These are phyloP conservation scores for Hirtodrosophila alboralis DNA, from an alignment of 2,888 invertebrate genomes.

Conservation along the genomic window DNA sequence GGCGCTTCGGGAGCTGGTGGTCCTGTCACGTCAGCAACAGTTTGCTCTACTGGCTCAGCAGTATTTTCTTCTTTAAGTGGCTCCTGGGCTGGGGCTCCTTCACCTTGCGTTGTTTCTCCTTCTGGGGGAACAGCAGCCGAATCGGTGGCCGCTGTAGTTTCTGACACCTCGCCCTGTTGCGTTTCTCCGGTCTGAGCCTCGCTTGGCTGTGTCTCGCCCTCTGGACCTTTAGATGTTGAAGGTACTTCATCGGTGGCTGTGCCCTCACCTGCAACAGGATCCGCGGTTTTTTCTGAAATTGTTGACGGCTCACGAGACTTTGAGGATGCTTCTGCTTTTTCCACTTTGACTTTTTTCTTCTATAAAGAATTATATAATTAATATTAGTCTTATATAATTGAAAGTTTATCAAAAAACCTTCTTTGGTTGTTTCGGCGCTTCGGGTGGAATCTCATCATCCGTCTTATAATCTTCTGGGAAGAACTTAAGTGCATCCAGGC, in stretches of 20 bases:
- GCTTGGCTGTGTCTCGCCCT: constrained; percentile 1
- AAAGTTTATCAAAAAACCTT: constrained; percentile 57
- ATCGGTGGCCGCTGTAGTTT: constrained; percentile 1
- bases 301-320: background rate
- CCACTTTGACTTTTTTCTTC: constrained; percentile 15
- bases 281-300: constrained; percentile 1
- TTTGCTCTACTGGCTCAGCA: constrained; percentile 8
- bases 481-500: constrained; percentile 87
- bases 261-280: constrained; percentile 10
- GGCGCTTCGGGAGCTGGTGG: constrained; percentile 14
- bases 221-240: background rate
- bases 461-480: constrained; percentile 87
- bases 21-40: constrained; percentile 3
- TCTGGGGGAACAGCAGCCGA: constrained; percentile 15
- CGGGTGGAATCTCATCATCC: constrained; percentile 81
- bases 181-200: constrained; percentile 12
- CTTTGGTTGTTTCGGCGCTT: constrained; percentile 81
- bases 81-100: background rate
- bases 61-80: constrained; percentile 3
- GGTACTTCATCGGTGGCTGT: constrained; percentile 5
- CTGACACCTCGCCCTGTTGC: constrained; percentile 6
- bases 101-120: constrained; percentile 3
- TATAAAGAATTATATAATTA: background rate
- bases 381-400: background rate
- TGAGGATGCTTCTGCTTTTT: background rate